These are phyloP conservation scores for Mormoops blainvillei DNA, from an alignment of 2,113 vertebrate species.

Conservation along the genomic window DNA sequence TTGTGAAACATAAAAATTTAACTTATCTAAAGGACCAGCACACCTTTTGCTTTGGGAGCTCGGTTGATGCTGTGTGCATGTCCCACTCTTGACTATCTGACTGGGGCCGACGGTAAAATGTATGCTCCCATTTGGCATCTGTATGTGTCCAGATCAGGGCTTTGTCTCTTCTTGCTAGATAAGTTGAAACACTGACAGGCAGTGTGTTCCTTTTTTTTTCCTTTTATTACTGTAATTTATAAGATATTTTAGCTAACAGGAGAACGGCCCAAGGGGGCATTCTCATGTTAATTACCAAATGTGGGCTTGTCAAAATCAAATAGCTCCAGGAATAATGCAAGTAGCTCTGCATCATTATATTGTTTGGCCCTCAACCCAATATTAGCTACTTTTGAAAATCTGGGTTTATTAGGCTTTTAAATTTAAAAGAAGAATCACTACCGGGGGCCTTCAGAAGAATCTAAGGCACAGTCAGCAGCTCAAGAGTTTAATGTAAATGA, in stretches of 20 bases:
- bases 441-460: slow-evolving; percentile 55
- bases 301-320: slow-evolving; percentile 88
- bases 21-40: background rate
- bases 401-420: slow-evolving; percentile 77
- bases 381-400: slow-evolving; percentile 78
- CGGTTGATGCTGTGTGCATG: background rate
- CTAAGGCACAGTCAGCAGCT: slow-evolving; percentile 51
- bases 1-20: background rate
- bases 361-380: slow-evolving; percentile 85
- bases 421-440: slow-evolving; percentile 68
- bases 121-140: slow-evolving; percentile 75
- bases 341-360: slow-evolving; percentile 81
- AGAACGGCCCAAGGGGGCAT: slow-evolving; percentile 85
- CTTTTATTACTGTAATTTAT: slow-evolving; percentile 88
- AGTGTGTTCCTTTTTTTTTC: slow-evolving; percentile 82
- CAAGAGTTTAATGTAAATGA: slow-evolving; percentile 66
- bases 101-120: slow-evolving; percentile 67
- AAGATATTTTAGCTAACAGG: slow-evolving; percentile 88
- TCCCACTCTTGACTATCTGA: slow-evolving; percentile 51
- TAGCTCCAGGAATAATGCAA: slow-evolving; percentile 85
- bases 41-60: slow-evolving; percentile 4
- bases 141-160: slow-evolving; percentile 76
- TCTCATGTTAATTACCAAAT: slow-evolving; percentile 89
- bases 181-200: slow-evolving; percentile 86
- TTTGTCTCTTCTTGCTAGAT: slow-evolving; percentile 81